phyloP scores from a whole-genome alignment of 2,888 invertebrate species.

The Agriopis leucophaearia region DNA sequence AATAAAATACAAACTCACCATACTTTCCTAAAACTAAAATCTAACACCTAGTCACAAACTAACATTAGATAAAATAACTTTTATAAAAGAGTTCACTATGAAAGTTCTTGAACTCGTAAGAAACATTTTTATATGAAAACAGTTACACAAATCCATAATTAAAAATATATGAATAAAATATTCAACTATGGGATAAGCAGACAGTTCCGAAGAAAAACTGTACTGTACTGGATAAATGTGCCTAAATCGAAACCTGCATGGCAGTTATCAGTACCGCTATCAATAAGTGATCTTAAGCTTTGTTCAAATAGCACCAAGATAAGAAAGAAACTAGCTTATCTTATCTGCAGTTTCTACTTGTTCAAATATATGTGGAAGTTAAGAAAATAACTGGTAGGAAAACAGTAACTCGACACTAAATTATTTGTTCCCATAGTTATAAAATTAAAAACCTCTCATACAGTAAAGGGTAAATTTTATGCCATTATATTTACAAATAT shows the following conservation, averaged over 20 bases:
- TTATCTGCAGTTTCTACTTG: constrained; percentile 72
- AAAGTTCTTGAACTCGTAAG: constrained; percentile 69
- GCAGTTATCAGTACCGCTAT: constrained; percentile 74
- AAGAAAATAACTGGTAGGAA: constrained; percentile 30
- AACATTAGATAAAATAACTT: constrained; percentile 62
- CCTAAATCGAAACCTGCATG: constrained; percentile 62
- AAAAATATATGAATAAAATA: constrained; percentile 54
- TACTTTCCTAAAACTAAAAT: constrained; percentile 49
- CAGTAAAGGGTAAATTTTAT: too few relatives aligned
- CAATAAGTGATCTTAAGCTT: constrained; percentile 81
- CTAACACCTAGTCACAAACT: constrained; percentile 69
- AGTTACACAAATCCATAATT: constrained; percentile 72
- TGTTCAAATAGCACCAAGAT: constrained; percentile 79
- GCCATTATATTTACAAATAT: too few relatives aligned
- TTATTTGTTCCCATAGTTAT: too few relatives aligned
- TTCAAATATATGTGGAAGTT: constrained; percentile 56
- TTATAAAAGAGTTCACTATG: constrained; percentile 67
- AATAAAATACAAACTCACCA: constrained; percentile 66
- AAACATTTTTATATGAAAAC: constrained; percentile 72
- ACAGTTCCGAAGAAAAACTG: constrained; percentile 66
- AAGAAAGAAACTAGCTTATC: constrained; percentile 75
- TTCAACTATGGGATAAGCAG: constrained; percentile 54
- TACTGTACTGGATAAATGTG: constrained; percentile 66
- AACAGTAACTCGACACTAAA: constrained; percentile 13
- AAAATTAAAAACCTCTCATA: too few relatives aligned